Conservation (phyloP, 2,797 vertebrate genomes). For the Xyrichtys novacula region DNA sequence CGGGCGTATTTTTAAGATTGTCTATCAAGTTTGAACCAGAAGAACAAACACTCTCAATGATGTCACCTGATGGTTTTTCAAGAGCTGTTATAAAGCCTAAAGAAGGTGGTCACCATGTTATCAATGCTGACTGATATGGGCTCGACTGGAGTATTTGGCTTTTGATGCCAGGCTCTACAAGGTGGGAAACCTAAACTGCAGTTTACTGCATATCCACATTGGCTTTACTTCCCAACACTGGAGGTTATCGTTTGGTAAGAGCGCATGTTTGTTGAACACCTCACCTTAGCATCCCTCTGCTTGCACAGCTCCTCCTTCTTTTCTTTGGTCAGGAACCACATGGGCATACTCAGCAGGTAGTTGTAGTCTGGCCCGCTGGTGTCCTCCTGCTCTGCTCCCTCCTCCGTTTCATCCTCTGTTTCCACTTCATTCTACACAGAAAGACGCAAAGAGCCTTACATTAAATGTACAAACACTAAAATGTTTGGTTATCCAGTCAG, state of each 20-base stretch:
- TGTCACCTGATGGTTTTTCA: too few relatives aligned
- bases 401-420: conserved; percentile 65
- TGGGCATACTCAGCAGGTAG: conserved; percentile 97
- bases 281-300: conserved; percentile 92
- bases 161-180: too few relatives aligned
- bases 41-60: too few relatives aligned
- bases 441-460: too few relatives aligned
- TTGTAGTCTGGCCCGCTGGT: conserved; percentile 92
- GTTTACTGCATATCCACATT: too few relatives aligned
- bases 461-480: neutral
- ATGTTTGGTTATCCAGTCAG: neutral
- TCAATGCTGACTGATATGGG: too few relatives aligned
- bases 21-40: neutral
- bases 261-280: neutral
- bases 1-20: neutral
- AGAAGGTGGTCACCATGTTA: too few relatives aligned
- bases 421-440: conserved; percentile 70
- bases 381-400: conserved; percentile 75
- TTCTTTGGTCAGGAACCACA: conserved; percentile 97
- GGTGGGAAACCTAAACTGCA: too few relatives aligned
- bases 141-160: too few relatives aligned
- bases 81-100: too few relatives aligned
- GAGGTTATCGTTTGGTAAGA: too few relatives aligned
- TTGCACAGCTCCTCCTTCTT: conserved; percentile 98
- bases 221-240: too few relatives aligned